A percentile compares a stretch with the other conserved stretches of the same genome.
Conservation (phyloP, 2,797 vertebrate species). For the Taeniopygia guttata region DNA sequence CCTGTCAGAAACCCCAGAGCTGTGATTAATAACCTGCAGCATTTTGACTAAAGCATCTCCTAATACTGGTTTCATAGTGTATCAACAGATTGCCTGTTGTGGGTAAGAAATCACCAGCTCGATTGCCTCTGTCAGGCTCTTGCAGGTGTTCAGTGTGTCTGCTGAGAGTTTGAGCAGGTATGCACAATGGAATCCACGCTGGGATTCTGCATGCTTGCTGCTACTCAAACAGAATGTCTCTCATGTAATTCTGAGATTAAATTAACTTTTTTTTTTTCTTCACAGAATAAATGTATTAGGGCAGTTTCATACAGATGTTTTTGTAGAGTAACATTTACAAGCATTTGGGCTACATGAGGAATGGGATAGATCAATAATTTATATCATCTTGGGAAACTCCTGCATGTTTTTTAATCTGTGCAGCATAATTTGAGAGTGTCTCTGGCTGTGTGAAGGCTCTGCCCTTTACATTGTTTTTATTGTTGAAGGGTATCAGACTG, state of each 20-base stretch:
- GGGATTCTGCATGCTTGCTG: background rate
- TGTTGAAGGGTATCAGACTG: background rate
- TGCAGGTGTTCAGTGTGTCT: background rate
- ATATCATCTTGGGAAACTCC: background rate
- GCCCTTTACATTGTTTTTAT: background rate
- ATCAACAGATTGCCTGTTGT: slow-evolving; percentile 30
- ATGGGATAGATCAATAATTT: background rate
- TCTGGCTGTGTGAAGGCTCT: background rate
- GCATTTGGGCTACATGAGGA: background rate
- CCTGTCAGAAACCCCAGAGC: slow-evolving; percentile 72
- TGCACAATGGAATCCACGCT: background rate
- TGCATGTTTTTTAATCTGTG: background rate
- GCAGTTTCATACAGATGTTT: background rate
- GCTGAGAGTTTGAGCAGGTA: background rate
- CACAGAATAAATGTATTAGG: background rate
- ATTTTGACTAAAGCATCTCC: slow-evolving; percentile 68
- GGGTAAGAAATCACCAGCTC: background rate
- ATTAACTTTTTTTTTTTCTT: background rate
- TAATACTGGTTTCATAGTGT: slow-evolving; percentile 5
- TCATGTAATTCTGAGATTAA: background rate
- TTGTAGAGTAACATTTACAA: background rate
- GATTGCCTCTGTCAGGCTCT: background rate
- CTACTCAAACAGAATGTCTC: background rate
- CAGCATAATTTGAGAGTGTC: background rate
- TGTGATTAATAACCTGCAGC: slow-evolving; percentile 66